Conservation (phyloP, 1,140 invertebrate genomes). For the Anastrepha ludens region DNA sequence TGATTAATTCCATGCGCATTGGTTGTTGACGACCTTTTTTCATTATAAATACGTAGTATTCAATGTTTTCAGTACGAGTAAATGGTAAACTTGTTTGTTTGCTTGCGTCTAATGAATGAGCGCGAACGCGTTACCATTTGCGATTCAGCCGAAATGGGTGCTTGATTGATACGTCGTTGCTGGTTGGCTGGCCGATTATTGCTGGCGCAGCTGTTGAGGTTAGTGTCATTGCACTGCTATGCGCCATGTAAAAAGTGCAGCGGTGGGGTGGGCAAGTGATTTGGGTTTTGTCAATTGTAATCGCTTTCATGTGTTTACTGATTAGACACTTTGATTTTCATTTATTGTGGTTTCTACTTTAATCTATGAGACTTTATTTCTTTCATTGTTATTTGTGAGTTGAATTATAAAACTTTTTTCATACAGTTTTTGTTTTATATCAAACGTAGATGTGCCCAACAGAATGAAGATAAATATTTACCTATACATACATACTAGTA, state of each 20-base stretch:
- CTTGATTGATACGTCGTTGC: not conserved
- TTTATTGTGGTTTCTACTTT: too few species aligned
- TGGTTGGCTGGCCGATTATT: conserved; percentile 2
- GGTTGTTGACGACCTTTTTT: not conserved
- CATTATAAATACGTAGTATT: too few species aligned
- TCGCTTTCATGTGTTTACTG: conserved; percentile 14
- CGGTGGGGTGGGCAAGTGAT: not conserved
- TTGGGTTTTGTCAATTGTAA: not conserved
- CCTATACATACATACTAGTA: too few species aligned
- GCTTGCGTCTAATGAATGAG: not conserved
- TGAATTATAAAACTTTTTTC: too few species aligned
- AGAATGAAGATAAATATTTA: too few species aligned
- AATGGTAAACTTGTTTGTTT: not conserved
- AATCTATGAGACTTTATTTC: too few species aligned
- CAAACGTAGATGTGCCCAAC: too few species aligned
- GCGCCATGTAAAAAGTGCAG: not conserved
- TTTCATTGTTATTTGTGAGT: too few species aligned
- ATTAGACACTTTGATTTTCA: conserved; percentile 1
- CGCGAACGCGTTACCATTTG: not conserved
- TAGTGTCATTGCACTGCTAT: conserved; percentile 32
- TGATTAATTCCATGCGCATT: not conserved
- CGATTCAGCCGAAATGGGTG: not conserved
- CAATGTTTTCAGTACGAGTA: too few species aligned
- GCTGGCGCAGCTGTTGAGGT: conserved; percentile 14
- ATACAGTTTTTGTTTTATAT: too few species aligned